Evolutionary conservation across 1,140 invertebrate species (phyloP), one percentile per base, ranked within the genome.

Genomic region (Drosophila lini): DNA sequence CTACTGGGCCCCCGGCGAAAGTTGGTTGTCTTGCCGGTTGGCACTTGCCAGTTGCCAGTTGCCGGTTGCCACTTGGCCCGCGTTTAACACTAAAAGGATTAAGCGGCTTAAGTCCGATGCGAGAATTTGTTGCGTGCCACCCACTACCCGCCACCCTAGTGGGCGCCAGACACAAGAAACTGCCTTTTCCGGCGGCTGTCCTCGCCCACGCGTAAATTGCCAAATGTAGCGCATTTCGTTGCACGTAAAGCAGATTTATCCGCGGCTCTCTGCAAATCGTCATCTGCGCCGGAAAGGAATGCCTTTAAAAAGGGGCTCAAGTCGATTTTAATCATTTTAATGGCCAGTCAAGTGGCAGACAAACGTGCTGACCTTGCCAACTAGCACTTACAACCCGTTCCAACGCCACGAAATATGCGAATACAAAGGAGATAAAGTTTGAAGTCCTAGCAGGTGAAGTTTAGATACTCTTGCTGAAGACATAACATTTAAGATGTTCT

Each of bases 31-130:
- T 79, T 85, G 64, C 68, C 50, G 40, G 48, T 70, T 70, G 67
- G 48, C 67, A 56, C 41, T 68, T 56, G 75, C 60, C 75, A 63
- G 65, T 76, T 82, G 57, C 74, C 56, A n/a, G n/a, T 79, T 85
- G 64, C 68, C 50, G 32, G 41, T 73, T 79, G 80, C 70, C 80
- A 89, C 83, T 89, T 84, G 84, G 84, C 74, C 61, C 78, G 74
- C 84, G 80, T 58, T 81, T 71, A 89, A 69, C 73, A 80, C 84
- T 88, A 89, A 88, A 88, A 88, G 84, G 84, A 89, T 88, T 88
- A 88, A 89, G 84, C 84, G 83, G 86, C 65, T 88, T 89, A 81
- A 78, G 61, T 78, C 76, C 81, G 80, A 84, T 89, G 84, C 88
- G 84, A 89, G 81, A 88, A 89, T 88, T 84, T 84, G 84, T 83